These are phyloP conservation scores for Lanistes nyassanus DNA, from an alignment of 1,140 invertebrate genomes.

Conservation along the genomic window DNA sequence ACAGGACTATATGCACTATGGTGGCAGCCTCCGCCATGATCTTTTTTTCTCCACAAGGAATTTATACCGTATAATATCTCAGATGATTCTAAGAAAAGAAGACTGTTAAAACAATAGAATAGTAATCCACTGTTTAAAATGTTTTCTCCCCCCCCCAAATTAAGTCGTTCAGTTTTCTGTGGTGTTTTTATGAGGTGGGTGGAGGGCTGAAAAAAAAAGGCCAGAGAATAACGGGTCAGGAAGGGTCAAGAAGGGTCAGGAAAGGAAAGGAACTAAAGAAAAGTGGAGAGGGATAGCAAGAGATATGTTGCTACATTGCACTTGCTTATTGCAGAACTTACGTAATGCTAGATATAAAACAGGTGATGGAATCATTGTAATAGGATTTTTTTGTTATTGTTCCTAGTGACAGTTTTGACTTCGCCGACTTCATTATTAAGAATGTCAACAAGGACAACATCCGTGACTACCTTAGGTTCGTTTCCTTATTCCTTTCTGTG, in stretches of 20 bases:
- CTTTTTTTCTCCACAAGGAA: no score
- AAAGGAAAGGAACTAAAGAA: not conserved
- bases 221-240: not conserved
- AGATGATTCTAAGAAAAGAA: no score
- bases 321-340: no score
- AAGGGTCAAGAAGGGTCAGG: not conserved
- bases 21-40: no score
- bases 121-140: no score
- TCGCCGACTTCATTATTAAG: not conserved
- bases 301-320: no score
- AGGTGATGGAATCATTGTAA: not conserved
- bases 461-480: not conserved
- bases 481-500: constrained; percentile 6
- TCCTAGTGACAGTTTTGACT: not conserved
- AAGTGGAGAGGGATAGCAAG: constrained; percentile 13
- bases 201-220: not conserved
- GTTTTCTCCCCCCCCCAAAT: no score
- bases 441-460: not conserved
- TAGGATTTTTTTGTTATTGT: not conserved
- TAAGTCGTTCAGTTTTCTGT: no score
- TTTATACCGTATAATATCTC: no score
- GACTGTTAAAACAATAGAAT: no score
- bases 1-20: no score
- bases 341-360: constrained; percentile 13
- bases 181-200: not conserved